Percentiles rank a stretch among this genome's conserved stretches.
phyloP scores from a whole-genome alignment of 2,888 invertebrate species.

The Pandemis cinnamomeana region DNA sequence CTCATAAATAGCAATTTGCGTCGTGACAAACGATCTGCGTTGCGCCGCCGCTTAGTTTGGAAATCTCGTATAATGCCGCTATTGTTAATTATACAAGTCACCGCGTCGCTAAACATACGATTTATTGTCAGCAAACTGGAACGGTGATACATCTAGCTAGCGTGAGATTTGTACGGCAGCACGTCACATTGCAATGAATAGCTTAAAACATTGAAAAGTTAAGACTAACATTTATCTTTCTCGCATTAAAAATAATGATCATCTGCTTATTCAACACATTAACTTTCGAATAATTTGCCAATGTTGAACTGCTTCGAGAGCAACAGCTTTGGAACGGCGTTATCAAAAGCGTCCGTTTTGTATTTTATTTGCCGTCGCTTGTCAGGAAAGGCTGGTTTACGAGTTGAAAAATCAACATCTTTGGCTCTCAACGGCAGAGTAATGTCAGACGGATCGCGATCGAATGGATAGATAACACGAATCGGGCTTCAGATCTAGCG shows the following conservation, averaged over 20 bases:
- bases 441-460: conserved; percentile 70
- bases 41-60: conserved; percentile 76
- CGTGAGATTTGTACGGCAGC: conserved; percentile 70
- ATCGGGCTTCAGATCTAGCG: conserved; percentile 71
- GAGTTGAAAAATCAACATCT: conserved; percentile 68
- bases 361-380: conserved; percentile 59
- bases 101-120: conserved; percentile 81
- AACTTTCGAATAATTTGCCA: conserved; percentile 56
- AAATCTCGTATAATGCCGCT: conserved; percentile 80
- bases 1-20: conserved; percentile 81
- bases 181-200: conserved; percentile 60
- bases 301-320: conserved; percentile 8
- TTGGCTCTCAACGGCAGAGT: conserved; percentile 58
- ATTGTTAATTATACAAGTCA: conserved; percentile 83
- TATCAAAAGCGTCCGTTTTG: conserved; percentile 57
- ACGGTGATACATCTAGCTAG: conserved; percentile 72
- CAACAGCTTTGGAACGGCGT: conserved; percentile 12
- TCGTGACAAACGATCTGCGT: conserved; percentile 78
- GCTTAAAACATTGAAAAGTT: conserved; percentile 69
- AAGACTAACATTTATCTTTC: conserved; percentile 63
- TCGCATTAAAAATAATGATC: conserved; percentile 52
- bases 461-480: conserved; percentile 66
- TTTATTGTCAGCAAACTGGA: conserved; percentile 80
- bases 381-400: conserved; percentile 60
- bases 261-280: conserved; percentile 50